Evolutionary conservation across 2,797 vertebrate species (phyloP), one percentile per base, ranked within the genome.

Genomic region (Muscicapa striata): DNA sequence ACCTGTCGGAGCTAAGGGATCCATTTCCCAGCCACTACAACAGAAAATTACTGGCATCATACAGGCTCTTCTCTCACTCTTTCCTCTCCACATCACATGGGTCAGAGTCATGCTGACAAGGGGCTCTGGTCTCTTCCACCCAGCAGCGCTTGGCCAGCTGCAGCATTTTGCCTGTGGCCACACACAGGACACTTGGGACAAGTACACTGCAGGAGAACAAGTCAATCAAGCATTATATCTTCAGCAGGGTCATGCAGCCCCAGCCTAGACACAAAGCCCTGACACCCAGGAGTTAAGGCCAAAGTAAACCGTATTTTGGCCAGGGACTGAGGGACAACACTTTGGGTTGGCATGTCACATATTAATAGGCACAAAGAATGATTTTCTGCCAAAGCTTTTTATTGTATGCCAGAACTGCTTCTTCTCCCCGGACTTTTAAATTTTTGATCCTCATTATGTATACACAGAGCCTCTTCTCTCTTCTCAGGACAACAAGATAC

Each of bases 1-100:
- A 73, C 40, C 49, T 58, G 23, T n/a, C 0, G 0, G 20, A 69
- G n/a, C n/a, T 63, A 2, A 6, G 57, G 18, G 38, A 84, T 68
- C 43, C 67, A 36, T 49, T 74, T 61, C 74, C 34, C 34, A 40
- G 3, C 7, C 10, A 51, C 45, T n/a, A 36, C 32, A 55, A 46
- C 16, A 87, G 51, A 81, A 87, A 84, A 79, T 21, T 9, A 46
- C 22, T 18, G 27, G 38, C 52, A 59, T 62, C 32, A 43, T 26
- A 48, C 38, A 52, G 40, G 27, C 45, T 82, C 30, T 67, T 57
- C 40, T 74, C 30, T 40, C 5, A 2, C 59, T 20, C 32, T 43
- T 79, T 72, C 69, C 15, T 7, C 18, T 72, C 40, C 41, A 19
- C 43, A 43, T 26, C 40, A 34, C 22, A 62, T 0, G 1, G 13